These are phyloP conservation scores for Hydroisotoma schaefferi DNA, from an alignment of 2,888 invertebrate species.

Conservation along the genomic window DNA sequence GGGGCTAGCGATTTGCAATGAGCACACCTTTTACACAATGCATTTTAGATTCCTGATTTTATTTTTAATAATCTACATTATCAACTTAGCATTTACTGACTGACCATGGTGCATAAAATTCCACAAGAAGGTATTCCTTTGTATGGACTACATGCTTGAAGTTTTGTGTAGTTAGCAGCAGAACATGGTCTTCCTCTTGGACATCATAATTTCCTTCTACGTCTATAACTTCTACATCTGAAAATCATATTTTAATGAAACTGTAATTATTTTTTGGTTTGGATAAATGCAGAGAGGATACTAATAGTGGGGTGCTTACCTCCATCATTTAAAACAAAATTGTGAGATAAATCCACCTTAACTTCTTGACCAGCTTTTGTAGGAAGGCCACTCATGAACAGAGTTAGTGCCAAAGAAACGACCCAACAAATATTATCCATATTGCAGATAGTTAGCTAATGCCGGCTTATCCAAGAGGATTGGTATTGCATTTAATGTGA, in stretches of 20 bases:
- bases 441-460: too few relatives aligned
- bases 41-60: background rate
- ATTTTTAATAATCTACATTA: too few relatives aligned
- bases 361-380: slow-evolving; percentile 18
- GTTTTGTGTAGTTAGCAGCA: slow-evolving; percentile 53
- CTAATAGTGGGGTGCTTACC: slow-evolving; percentile 37
- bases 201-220: slow-evolving; percentile 50
- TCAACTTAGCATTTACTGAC: slow-evolving; percentile 20
- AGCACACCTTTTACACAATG: slow-evolving; percentile 55
- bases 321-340: slow-evolving; percentile 46
- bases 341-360: slow-evolving; percentile 28
- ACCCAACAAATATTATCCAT: background rate
- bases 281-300: too few relatives aligned
- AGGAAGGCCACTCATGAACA: background rate
- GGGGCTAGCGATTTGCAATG: slow-evolving; percentile 60
- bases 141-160: slow-evolving; percentile 53
- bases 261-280: background rate
- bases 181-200: slow-evolving; percentile 53
- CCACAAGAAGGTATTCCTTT: slow-evolving; percentile 55
- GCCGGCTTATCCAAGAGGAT: too few relatives aligned
- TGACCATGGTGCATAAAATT: slow-evolving; percentile 61
- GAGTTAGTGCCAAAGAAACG: background rate
- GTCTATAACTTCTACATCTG: slow-evolving; percentile 49
- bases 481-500: too few relatives aligned
- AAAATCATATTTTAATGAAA: slow-evolving; percentile 9